Conservation (phyloP, 2,113 vertebrate species). For the Anarrhichthys ocellatus region DNA sequence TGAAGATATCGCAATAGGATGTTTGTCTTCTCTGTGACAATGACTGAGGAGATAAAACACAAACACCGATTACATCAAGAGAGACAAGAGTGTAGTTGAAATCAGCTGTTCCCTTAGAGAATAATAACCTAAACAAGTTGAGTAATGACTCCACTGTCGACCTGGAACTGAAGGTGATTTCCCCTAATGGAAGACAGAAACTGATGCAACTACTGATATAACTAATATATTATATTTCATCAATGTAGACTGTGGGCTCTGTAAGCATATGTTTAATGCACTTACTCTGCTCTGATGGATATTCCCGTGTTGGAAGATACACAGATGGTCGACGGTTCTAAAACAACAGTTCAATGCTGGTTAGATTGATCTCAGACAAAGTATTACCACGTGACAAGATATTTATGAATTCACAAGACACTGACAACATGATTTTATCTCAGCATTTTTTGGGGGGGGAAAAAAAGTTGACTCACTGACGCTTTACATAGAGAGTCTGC, state of each 20-base stretch:
- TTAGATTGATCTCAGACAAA: not conserved
- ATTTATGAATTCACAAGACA: not conserved
- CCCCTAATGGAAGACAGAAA: not conserved
- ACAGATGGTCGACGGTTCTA: conserved; percentile 92
- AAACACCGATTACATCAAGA: conserved; percentile 7
- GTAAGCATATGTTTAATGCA: not conserved
- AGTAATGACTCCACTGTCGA: not conserved
- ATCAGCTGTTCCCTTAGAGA: not conserved
- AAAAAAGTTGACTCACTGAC: conserved; percentile 85
- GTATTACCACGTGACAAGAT: not conserved
- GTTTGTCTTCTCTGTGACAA: conserved; percentile 98
- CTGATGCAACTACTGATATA: not conserved
- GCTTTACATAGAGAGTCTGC: conserved; percentile 95
- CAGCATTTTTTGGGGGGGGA: not conserved
- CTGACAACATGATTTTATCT: not conserved
- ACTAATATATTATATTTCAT: not conserved
- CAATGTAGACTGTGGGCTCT: no score
- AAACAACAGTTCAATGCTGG: conserved; percentile 29
- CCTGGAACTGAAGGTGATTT: not conserved
- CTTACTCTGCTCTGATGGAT: conserved; percentile 94
- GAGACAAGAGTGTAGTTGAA: not conserved
- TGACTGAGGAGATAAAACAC: conserved; percentile 84
- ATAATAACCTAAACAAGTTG: not conserved
- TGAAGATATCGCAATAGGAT: conserved; percentile 95
- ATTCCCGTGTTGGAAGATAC: conserved; percentile 92